Evolutionary conservation across 37 sponge, comb jelly and placozoan species (phyloP).

Genomic region (Dysidea cf. avara): DNA sequence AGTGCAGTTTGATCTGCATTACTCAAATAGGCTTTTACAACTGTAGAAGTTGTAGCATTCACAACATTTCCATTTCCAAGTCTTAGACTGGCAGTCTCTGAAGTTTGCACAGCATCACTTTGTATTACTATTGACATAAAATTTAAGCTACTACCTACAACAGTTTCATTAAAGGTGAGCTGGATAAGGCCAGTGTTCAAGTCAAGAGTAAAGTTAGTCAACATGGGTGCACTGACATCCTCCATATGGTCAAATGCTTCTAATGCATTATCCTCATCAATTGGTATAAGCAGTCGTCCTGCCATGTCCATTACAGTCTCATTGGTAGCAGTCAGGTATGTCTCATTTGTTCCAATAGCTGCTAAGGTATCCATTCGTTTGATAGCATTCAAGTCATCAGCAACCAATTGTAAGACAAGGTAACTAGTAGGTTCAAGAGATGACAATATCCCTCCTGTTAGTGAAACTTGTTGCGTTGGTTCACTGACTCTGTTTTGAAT

Average conservation of each 20-base stretch:
- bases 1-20: conserved; percentile 29
- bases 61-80: conserved; percentile 57
- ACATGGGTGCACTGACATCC: conserved; percentile 61
- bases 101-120: conserved; percentile 17
- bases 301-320: conserved; percentile 55
- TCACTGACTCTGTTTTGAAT: conserved; percentile 40
- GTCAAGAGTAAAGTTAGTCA: conserved; percentile 82
- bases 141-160: conserved; percentile 41
- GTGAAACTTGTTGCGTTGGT: conserved; percentile 12
- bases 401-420: conserved; percentile 27
- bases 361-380: conserved; percentile 53
- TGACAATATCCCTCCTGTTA: conserved; percentile 23
- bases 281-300: conserved; percentile 43
- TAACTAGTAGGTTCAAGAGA: conserved; percentile 24
- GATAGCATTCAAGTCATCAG: conserved; percentile 48
- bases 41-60: conserved; percentile 11
- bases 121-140: conserved; percentile 49
- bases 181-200: conserved; percentile 62
- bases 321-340: conserved; percentile 66
- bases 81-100: conserved; percentile 16
- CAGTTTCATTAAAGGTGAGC: conserved; percentile 81
- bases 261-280: conserved; percentile 24
- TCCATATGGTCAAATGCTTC: conserved; percentile 32
- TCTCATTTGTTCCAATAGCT: conserved; percentile 16
- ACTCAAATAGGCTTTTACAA: conserved; percentile 34